Conservation (phyloP, 2,797 vertebrate species). For the Monodelphis domestica region DNA sequence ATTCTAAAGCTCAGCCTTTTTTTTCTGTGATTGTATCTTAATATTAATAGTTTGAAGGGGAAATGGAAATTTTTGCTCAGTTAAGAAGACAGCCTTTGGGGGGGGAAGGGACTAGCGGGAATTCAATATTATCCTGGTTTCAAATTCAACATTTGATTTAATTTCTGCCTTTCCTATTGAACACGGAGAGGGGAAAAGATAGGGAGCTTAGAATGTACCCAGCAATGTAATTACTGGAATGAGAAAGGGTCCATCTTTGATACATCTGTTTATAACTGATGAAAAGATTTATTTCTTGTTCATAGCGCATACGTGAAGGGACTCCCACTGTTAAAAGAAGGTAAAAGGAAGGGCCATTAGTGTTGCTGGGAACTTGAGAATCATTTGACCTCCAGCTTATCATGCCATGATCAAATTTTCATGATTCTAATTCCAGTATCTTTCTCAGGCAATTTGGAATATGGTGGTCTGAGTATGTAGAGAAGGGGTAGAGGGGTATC, state of each 20-base stretch:
- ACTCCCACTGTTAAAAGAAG: conserved; percentile 48
- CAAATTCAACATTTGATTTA: conserved; percentile 77
- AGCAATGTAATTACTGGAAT: conserved; percentile 67
- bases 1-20: conserved; percentile 80
- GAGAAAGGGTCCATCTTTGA: conserved; percentile 53
- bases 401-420: neutral
- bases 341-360: conserved; percentile 13
- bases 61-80: conserved; percentile 80
- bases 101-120: conserved; percentile 73
- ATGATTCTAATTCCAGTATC: neutral
- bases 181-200: conserved; percentile 73
- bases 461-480: neutral
- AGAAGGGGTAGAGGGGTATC: neutral
- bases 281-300: conserved; percentile 64
- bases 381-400: neutral
- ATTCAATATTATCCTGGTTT: conserved; percentile 80
- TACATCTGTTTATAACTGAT: conserved; percentile 65
- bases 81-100: conserved; percentile 78
- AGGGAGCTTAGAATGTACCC: conserved; percentile 51
- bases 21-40: conserved; percentile 82
- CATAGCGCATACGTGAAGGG: conserved; percentile 47
- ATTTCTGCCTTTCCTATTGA: conserved; percentile 76
- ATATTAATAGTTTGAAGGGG: conserved; percentile 83
- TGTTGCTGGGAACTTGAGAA: neutral
- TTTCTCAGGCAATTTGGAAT: neutral